These are phyloP conservation scores for Tetraneura akinire DNA, from an alignment of 1,140 invertebrate species.

Conservation along the genomic window DNA sequence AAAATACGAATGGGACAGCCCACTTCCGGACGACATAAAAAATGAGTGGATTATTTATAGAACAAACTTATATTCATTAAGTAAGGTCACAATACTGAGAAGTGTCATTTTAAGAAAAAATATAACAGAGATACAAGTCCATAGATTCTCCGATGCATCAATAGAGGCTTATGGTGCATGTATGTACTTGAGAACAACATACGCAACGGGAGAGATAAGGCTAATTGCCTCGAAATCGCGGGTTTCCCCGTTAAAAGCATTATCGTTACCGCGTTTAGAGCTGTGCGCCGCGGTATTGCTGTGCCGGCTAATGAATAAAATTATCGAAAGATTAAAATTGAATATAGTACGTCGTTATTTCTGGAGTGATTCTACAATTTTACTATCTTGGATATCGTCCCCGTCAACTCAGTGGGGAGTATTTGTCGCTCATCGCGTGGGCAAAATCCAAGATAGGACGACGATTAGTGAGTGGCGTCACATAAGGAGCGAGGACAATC, in stretches of 20 bases:
- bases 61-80: too few species aligned
- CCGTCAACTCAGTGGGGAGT: constrained; percentile 22
- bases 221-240: constrained; percentile 18
- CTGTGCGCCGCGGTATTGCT: constrained; percentile 59
- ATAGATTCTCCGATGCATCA: constrained; percentile 54
- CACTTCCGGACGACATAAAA: too few species aligned
- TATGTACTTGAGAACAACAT: constrained; percentile 53
- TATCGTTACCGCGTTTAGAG: constrained; percentile 58
- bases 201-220: background rate
- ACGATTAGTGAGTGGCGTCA: constrained; percentile 53
- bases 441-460: constrained; percentile 56
- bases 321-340: constrained; percentile 46
- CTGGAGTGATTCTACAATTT: constrained; percentile 50
- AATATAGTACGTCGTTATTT: background rate
- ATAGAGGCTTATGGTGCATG: constrained; percentile 56
- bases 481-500: too few species aligned
- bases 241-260: constrained; percentile 31
- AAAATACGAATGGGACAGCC: too few species aligned
- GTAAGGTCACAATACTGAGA: too few species aligned
- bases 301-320: constrained; percentile 56
- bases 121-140: too few species aligned
- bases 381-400: constrained; percentile 48
- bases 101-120: too few species aligned
- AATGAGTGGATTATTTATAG: too few species aligned
- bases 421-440: constrained; percentile 42